These are phyloP conservation scores for Chrysotoxum bicinctum DNA, from an alignment of 2,888 invertebrate species.

Conservation along the genomic window DNA sequence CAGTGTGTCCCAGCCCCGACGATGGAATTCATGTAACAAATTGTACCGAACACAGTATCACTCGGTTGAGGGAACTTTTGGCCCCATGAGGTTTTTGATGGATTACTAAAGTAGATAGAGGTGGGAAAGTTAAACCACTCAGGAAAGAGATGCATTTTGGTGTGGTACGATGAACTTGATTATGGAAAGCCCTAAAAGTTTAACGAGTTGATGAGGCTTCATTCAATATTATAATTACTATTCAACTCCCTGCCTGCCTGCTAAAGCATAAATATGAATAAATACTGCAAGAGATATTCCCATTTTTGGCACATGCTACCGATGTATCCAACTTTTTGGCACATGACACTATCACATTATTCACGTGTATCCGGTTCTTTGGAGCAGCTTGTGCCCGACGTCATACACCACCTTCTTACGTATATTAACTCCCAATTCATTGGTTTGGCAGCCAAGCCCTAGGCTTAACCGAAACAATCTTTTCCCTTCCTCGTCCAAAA, in stretches of 20 bases:
- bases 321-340: slow-evolving; percentile 60
- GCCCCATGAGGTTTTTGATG: slow-evolving; percentile 44
- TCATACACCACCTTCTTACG: slow-evolving; percentile 23
- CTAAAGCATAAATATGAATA: not conserved
- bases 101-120: slow-evolving; percentile 44
- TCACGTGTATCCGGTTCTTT: slow-evolving; percentile 47
- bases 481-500: not conserved
- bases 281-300: slow-evolving; percentile 1
- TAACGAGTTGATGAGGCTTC: not conserved
- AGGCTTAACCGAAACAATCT: slow-evolving; percentile 21
- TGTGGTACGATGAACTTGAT: not conserved
- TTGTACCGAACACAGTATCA: slow-evolving; percentile 27
- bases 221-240: not conserved
- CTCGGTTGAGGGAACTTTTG: slow-evolving; percentile 14
- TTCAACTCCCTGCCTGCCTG: not conserved
- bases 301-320: slow-evolving; percentile 61
- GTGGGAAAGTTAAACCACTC: not conserved
- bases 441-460: slow-evolving; percentile 60
- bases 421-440: slow-evolving; percentile 51
- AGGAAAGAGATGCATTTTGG: not conserved
- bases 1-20: not conserved
- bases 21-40: slow-evolving; percentile 40
- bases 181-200: not conserved
- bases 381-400: not conserved
- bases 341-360: slow-evolving; percentile 59